Evolutionary conservation across 2,113 vertebrate species (phyloP).

Genomic region (Channa maculata): DNA sequence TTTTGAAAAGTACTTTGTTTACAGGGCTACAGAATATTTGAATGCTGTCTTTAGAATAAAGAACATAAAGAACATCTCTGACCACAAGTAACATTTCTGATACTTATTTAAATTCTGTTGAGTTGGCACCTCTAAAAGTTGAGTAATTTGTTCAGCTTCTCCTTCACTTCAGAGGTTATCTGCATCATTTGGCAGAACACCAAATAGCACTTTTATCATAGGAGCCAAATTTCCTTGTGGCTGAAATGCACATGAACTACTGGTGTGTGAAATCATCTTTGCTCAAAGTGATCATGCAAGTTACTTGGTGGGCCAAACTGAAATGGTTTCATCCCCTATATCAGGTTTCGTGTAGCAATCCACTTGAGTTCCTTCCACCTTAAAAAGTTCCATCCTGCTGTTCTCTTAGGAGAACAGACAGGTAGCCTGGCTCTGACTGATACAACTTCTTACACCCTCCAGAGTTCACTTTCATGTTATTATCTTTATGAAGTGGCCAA

Average conservation of each 20-base stretch:
- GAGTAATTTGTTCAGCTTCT: constrained; percentile 30
- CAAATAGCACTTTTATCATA: constrained; percentile 39
- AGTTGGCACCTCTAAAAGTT: constrained; percentile 3
- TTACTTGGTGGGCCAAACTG: constrained; percentile 29
- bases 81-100: too few relatives aligned
- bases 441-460: constrained; percentile 37
- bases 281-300: constrained; percentile 18
- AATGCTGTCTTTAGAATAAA: too few relatives aligned
- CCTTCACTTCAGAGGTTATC: constrained; percentile 34
- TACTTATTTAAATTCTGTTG: neutral
- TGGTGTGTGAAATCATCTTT: constrained; percentile 53
- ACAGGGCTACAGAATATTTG: too few relatives aligned
- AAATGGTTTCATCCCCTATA: constrained; percentile 26
- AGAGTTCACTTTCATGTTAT: constrained; percentile 64
- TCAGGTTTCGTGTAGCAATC: constrained; percentile 24
- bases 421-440: constrained; percentile 57
- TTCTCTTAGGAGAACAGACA: constrained; percentile 2
- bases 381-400: constrained; percentile 29
- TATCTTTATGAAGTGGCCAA: constrained; percentile 40
- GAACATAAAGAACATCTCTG: too few relatives aligned
- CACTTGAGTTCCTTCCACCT: constrained; percentile 47
- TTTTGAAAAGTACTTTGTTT: too few relatives aligned
- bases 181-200: constrained; percentile 13
- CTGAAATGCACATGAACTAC: constrained; percentile 33
- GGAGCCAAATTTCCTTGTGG: constrained; percentile 35